Evolutionary conservation across 2,113 vertebrate species (phyloP).

Genomic region (Notechis scutatus): DNA sequence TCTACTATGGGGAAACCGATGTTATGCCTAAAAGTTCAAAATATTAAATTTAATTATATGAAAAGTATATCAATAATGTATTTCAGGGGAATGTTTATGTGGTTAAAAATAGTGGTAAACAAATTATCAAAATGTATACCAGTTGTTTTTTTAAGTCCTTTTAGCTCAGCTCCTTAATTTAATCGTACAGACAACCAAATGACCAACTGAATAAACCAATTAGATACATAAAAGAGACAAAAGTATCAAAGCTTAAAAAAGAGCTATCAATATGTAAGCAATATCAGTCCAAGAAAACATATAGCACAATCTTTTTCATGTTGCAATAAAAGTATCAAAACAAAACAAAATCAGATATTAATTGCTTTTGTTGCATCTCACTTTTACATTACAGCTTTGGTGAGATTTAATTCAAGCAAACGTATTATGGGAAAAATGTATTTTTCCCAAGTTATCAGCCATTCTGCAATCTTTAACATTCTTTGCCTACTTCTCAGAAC

Average conservation of each 20-base stretch:
- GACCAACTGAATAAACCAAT: not conserved
- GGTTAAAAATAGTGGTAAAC: not conserved
- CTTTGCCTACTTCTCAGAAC: not conserved
- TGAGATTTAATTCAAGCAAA: not conserved
- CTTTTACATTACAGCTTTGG: not conserved
- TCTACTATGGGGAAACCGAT: slow-evolving; percentile 84
- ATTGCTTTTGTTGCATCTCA: not conserved
- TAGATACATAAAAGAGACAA: not conserved
- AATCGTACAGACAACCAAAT: not conserved
- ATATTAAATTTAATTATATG: slow-evolving; percentile 4
- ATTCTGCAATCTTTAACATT: not conserved
- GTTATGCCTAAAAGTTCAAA: slow-evolving; percentile 75
- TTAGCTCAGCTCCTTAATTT: not conserved
- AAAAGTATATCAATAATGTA: not conserved
- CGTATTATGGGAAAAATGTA: not conserved
- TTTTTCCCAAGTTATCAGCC: not conserved
- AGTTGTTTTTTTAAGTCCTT: not conserved
- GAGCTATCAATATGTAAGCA: not conserved
- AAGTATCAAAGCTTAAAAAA: not conserved
- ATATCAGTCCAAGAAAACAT: not conserved
- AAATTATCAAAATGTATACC: not conserved
- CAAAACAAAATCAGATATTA: not conserved
- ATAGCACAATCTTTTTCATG: not conserved
- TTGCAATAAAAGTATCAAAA: not conserved
- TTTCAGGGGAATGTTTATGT: not conserved